Evolutionary conservation across 2,113 vertebrate genomes (phyloP), one percentile per base, ranked within the genome.

Genomic region (Cnemophilus loriae): DNA sequence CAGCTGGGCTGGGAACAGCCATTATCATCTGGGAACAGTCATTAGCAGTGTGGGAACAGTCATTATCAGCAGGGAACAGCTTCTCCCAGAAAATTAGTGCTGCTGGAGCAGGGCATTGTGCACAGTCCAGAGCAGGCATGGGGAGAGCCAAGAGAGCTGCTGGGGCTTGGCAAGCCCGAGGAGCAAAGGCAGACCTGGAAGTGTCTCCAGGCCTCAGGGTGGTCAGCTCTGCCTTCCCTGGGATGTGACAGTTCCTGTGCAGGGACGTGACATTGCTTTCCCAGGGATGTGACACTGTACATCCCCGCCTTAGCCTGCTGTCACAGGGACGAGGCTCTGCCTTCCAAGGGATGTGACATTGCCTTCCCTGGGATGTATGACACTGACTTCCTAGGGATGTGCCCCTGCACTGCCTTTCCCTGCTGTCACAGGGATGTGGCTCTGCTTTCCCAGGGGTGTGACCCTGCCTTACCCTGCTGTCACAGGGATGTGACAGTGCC

Each of bases 161-260:
- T 27, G 39, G 42, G 13, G 17, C 26, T 19, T 60, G 82, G 79
- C 86, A 60, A 59, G 12, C 37, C 4, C 7, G 4, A 17, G 16
- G 6, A 35, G 42, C 32, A 44, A 10, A 11, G 7, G 8, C 27
- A 2, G 23, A 46, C 33, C 60, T 35, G 22, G 2, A 24, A 56
- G 44, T 1, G n/a, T 14, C 6, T 7, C 8, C 52, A 4, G 42
- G 42, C n/a, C 16, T 11, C 46, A 6, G 41, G 0, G 6, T 7
- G n/a, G 16, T 5, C 18, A 24, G 16, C 47, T 6, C 46, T 6
- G 35, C 55, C 47, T 35, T 27, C 61, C 7, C 11, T 7, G 32
- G 42, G 11, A n/a, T 9, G 28, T 78, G 84, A 71, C 75, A 56
- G 10, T 3, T 13, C 64, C 56, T 61, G 27, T 7, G 8, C 26